Conservation (phyloP, 2,113 vertebrate species). For the Cyprinus carpio region DNA sequence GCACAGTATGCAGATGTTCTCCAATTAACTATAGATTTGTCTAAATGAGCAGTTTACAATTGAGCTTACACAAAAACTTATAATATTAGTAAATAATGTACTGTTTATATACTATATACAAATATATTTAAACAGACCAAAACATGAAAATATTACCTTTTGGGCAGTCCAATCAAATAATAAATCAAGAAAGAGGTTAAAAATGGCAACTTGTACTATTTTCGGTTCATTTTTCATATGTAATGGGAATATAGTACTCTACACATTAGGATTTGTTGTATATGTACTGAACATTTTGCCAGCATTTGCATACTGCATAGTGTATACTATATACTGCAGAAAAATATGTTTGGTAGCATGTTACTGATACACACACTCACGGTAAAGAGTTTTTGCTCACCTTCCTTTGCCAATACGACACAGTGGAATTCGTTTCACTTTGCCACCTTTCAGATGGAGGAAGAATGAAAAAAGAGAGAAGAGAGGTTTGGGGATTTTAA, state of each 20-base stretch:
- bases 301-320: too few relatives aligned
- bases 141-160: neutral
- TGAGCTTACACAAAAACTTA: neutral
- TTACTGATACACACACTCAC: neutral
- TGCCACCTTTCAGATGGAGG: constrained; percentile 46
- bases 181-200: neutral
- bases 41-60: too few relatives aligned
- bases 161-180: neutral
- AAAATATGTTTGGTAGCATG: neutral
- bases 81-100: neutral
- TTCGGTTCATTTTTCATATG: neutral
- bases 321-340: too few relatives aligned
- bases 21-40: neutral
- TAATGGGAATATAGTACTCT: too few relatives aligned
- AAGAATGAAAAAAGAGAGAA: neutral
- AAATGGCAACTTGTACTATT: neutral
- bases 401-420: constrained; percentile 40
- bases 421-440: constrained; percentile 31
- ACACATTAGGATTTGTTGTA: too few relatives aligned
- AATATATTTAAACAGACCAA: neutral
- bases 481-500: neutral
- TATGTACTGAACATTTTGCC: too few relatives aligned
- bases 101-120: neutral
- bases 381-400: constrained; percentile 40
- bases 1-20: neutral